Evolutionary conservation across 2,113 vertebrate genomes (phyloP), one percentile per base, ranked within the genome.

Genomic region (Callospermophilus lateralis): DNA sequence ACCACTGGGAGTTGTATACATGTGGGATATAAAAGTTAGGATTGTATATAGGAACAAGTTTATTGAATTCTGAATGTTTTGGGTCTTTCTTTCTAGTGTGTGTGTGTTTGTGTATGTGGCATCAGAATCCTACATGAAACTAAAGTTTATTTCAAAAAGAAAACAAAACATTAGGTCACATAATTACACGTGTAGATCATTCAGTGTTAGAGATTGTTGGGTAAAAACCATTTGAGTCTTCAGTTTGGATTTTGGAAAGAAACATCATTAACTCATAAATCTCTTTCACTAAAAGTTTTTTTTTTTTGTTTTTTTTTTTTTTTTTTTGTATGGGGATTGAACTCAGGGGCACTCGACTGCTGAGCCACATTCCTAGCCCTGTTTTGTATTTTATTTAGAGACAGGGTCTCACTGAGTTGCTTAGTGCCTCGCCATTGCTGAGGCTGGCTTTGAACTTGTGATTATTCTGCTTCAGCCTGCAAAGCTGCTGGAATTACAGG

Each of bases 81-180:
- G 28, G 22, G 12, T 90, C 4, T 45, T 87, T 3, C 24, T 30
- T 94, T 76, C 61, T 58, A 32, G 30, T 22, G 1, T 51, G 48
- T 51, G 15, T 30, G 26, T 63, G 24, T 28, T 8, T 24, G 1
- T 51, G 16, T 30, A 26, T 84, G 73, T 19, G 16, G 78, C 4
- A 55, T 72, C 4, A 78, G 13, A 84, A 55, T 87, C 1, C 4
- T 74, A 48, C 6, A 6, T 17, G 34, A 85, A 32, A 28, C 5
- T 53, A 74, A 11, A 30, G 34, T 87, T 76, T 65, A 92, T 89
- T 86, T 94, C n/a, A 67, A 79, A 89, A 78, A 89, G 8, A 89
- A 94, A 91, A n/a, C 0, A 91, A 65, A 92, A 1, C 1, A 93
- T 84, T 39, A 90, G 89, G 45, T 70, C 1, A 63, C 0, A 34